Evolutionary conservation across 1,140 invertebrate genomes (phyloP), one percentile per base, ranked within the genome.

Genomic region (Onthophagus taurus): DNA sequence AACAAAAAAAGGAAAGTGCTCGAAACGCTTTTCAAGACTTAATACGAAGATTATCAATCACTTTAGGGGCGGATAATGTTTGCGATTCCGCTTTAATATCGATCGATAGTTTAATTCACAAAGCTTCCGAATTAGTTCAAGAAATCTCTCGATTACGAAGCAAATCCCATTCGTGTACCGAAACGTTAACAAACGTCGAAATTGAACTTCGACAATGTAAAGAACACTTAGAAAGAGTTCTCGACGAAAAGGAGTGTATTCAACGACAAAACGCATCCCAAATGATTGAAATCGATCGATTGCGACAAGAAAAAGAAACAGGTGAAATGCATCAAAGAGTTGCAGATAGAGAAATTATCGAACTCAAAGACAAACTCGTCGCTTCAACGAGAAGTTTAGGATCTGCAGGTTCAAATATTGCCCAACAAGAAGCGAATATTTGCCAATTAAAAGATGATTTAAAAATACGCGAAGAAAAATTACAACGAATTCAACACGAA

Each of bases 371-470:
- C 20, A 81, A 83, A 57, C 57, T 81, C 33, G 64, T 73, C 6
- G 69, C 71, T 26, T 72, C 76, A 12, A 74, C 72, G 19, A 72
- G 79, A 46, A 81, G 71, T 51, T 63, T 83, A 39, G 76, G 71
- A 18, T 74, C 71, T 31, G 76, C 77, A 1, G 78, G 72, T n/a
- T 77, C 75, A 44, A 81, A 78, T 54, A 72, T 81, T 30, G 77
- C 78, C 21, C 76, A 75, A 52, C 76, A 80, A 49, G 80, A 82
- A 59, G 65, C 76, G 2, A 64, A 75, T 31, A 80, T 83, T 30
- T 72, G 72, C 35, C 78, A 80, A 54, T 58, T 83, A 7, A 75
- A 75, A 78, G 81, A 83, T 54, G 82, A 85, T 44, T 46, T 83
- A 29, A 76, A 79, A 54, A 68, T 72, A 35, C 72, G 75, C 29